Evolutionary conservation across 2,797 vertebrate species (phyloP).

Genomic region (Orientallactaga sibirica): DNA sequence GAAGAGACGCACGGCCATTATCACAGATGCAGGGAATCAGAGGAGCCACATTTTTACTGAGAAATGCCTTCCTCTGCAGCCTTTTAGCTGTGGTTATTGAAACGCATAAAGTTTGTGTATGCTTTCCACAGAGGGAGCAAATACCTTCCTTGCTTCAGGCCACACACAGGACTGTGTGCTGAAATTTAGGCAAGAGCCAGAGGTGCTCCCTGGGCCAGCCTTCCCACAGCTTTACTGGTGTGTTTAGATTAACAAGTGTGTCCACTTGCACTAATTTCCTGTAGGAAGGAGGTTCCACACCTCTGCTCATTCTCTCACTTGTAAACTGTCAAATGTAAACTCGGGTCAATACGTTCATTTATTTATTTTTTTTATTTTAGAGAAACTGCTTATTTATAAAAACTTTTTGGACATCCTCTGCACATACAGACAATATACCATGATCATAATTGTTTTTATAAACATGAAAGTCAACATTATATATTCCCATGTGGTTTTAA

Average conservation of each 20-base stretch:
- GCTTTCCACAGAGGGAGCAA: neutral
- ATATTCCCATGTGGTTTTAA: neutral
- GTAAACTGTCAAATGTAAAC: neutral
- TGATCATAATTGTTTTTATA: too few relatives aligned
- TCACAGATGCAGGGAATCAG: neutral
- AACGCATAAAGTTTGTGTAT: neutral
- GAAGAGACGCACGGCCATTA: neutral
- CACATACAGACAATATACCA: too few relatives aligned
- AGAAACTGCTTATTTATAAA: too few relatives aligned
- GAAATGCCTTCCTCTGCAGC: neutral
- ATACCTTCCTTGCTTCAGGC: neutral
- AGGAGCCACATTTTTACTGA: neutral
- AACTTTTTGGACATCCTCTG: too few relatives aligned
- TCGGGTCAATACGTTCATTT: neutral
- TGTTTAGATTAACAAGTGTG: conserved; percentile 22
- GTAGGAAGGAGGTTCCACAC: neutral
- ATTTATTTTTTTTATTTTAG: neutral
- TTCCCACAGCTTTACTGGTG: neutral
- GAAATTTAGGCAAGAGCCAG: neutral
- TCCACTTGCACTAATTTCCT: neutral
- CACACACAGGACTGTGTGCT: neutral
- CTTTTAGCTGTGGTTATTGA: neutral
- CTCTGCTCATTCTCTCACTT: neutral
- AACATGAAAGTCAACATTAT: neutral
- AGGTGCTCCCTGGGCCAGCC: neutral